Evolutionary conservation across 2,888 invertebrate species (phyloP).

Genomic region (Ganaspis brasiliensis): DNA sequence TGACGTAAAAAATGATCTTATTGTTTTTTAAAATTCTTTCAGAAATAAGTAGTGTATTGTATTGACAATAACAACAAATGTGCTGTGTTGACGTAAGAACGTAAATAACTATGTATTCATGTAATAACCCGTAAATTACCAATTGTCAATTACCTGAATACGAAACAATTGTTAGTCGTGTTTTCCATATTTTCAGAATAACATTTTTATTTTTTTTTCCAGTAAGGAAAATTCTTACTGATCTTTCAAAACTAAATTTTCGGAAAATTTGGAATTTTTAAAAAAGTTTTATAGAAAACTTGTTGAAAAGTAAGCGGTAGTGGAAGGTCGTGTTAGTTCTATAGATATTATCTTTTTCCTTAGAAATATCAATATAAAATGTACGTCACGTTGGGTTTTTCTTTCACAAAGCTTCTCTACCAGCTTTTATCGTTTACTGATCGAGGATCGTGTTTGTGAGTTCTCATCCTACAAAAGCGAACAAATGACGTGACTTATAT

Average conservation of each 20-base stretch:
- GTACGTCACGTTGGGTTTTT: slow-evolving; percentile 1
- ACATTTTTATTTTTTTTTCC: too few relatives aligned
- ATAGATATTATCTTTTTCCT: not conserved
- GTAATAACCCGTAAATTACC: slow-evolving; percentile 3
- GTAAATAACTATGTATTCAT: not conserved
- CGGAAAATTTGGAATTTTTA: too few relatives aligned
- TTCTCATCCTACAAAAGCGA: slow-evolving; percentile 3
- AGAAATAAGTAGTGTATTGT: slow-evolving; percentile 8
- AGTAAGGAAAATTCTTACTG: too few relatives aligned
- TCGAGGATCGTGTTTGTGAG: slow-evolving; percentile 8
- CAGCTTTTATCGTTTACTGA: not conserved
- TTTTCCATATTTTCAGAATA: too few relatives aligned
- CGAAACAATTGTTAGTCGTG: not conserved
- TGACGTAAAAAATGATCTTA: not conserved
- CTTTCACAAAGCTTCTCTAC: not conserved
- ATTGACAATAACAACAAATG: not conserved
- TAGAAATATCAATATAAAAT: slow-evolving; percentile 4
- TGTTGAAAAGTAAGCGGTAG: too few relatives aligned
- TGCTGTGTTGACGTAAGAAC: slow-evolving; percentile 6
- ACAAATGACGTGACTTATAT: not conserved
- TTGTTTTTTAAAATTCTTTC: not conserved
- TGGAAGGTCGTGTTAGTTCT: too few relatives aligned
- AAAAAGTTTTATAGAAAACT: too few relatives aligned
- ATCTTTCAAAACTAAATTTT: too few relatives aligned
- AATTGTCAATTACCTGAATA: not conserved